These are phyloP conservation scores for Diabrotica balteata DNA, from an alignment of 2,888 invertebrate genomes.

Conservation along the genomic window DNA sequence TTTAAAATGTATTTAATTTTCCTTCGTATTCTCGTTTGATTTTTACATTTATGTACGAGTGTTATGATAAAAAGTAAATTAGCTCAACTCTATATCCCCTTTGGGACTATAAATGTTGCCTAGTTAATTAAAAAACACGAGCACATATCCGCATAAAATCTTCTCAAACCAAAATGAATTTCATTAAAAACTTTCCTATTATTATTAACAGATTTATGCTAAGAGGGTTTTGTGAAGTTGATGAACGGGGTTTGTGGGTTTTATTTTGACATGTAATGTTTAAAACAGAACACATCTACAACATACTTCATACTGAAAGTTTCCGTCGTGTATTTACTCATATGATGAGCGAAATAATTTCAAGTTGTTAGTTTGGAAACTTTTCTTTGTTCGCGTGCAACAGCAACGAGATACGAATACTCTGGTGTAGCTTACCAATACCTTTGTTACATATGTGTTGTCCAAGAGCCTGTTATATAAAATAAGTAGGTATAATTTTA, in stretches of 20 bases:
- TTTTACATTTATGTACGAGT: too few relatives aligned
- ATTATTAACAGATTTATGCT: constrained; percentile 27
- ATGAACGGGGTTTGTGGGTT: constrained; percentile 29
- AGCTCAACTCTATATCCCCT: too few relatives aligned
- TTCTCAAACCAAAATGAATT: constrained; percentile 16
- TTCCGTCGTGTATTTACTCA: constrained; percentile 17
- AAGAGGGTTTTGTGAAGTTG: constrained; percentile 29
- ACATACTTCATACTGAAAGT: constrained; percentile 23
- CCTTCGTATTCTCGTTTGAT: too few relatives aligned
- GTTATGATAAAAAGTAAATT: too few relatives aligned
- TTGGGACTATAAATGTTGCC: too few relatives aligned
- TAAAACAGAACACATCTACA: constrained; percentile 33
- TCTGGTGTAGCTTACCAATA: too few relatives aligned
- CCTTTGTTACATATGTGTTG: too few relatives aligned
- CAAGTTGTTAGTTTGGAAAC: constrained; percentile 33
- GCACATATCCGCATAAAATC: not conserved
- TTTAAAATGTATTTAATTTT: too few relatives aligned
- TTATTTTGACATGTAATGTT: constrained; percentile 33
- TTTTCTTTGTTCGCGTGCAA: constrained; percentile 34
- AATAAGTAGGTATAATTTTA: too few relatives aligned
- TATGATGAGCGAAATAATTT: constrained; percentile 31
- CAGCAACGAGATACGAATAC: constrained; percentile 5
- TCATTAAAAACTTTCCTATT: constrained; percentile 23
- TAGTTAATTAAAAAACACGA: constrained; percentile 1
- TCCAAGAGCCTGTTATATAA: too few relatives aligned